A percentile compares a stretch with the other conserved stretches of the same genome.
Conservation (phyloP, 1,140 invertebrate genomes). For the Aphelinus certus region DNA sequence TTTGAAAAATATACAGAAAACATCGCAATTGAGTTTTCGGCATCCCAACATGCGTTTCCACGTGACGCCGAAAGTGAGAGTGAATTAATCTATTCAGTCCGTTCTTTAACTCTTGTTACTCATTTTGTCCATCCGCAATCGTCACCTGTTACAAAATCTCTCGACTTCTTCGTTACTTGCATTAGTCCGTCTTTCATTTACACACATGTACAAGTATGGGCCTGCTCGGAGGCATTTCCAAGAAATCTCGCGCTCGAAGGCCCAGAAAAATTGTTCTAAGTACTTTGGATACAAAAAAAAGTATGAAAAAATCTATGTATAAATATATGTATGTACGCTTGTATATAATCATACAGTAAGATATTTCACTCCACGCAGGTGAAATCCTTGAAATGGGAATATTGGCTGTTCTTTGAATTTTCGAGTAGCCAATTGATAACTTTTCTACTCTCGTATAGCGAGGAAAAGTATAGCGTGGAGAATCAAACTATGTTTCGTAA, state of each 20-base stretch:
- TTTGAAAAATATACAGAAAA: too few species aligned
- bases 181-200: background rate
- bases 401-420: background rate
- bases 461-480: background rate
- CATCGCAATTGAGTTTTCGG: too few species aligned
- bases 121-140: too few species aligned
- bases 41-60: slow-evolving; percentile 4
- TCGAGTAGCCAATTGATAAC: background rate
- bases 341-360: background rate
- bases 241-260: too few species aligned
- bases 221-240: too few species aligned
- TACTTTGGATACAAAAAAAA: too few species aligned
- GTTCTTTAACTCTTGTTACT: too few species aligned
- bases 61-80: background rate
- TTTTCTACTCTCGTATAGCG: background rate
- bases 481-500: background rate
- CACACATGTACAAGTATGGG: background rate
- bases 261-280: too few species aligned
- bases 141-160: background rate
- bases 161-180: background rate
- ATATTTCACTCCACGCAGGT: background rate
- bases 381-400: background rate
- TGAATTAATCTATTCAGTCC: too few species aligned
- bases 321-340: too few species aligned
- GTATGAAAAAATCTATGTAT: too few species aligned